A percentile compares a stretch with the other conserved stretches of the same genome.
These are phyloP conservation scores for Rhodophaea formosa DNA, from an alignment of 2,888 invertebrate species.

Conservation along the genomic window DNA sequence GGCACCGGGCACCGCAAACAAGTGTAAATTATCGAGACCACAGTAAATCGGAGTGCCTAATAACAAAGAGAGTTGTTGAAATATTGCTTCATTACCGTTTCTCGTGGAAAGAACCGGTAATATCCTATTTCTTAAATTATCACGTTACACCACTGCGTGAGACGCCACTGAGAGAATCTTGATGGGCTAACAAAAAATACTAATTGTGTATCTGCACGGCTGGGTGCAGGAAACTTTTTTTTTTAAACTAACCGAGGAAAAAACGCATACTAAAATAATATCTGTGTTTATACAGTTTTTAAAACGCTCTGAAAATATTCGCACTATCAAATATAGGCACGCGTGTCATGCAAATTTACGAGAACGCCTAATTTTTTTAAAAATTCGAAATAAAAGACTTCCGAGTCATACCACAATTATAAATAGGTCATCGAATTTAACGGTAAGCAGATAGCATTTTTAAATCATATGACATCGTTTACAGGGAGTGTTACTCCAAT, in stretches of 20 bases:
- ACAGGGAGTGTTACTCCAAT: too few relatives aligned
- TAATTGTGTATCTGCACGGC: conserved; percentile 45
- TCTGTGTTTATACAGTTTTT: neutral
- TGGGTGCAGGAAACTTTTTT: conserved; percentile 50
- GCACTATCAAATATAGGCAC: neutral
- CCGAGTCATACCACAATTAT: too few relatives aligned
- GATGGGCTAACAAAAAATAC: conserved; percentile 50
- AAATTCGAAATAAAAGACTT: neutral
- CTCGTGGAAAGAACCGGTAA: conserved; percentile 45
- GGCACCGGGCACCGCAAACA: conserved; percentile 40
- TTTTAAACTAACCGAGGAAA: conserved; percentile 37
- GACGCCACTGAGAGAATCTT: conserved; percentile 47
- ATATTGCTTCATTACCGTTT: conserved; percentile 47
- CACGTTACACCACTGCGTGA: conserved; percentile 48
- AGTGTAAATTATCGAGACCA: conserved; percentile 51
- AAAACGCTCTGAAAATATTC: neutral
- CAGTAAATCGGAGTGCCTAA: conserved; percentile 43
- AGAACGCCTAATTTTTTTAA: neutral
- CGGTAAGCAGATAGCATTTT: too few relatives aligned
- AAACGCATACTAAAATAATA: conserved; percentile 26
- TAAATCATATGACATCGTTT: too few relatives aligned
- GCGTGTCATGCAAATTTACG: neutral
- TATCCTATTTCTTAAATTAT: conserved; percentile 52
- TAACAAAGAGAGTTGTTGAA: conserved; percentile 44
- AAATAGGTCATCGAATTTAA: too few relatives aligned